A percentile compares a stretch with the other conserved stretches of the same genome.
These are phyloP conservation scores for Dasypogon diadema DNA, from an alignment of 2,888 invertebrate species.

Conservation along the genomic window DNA sequence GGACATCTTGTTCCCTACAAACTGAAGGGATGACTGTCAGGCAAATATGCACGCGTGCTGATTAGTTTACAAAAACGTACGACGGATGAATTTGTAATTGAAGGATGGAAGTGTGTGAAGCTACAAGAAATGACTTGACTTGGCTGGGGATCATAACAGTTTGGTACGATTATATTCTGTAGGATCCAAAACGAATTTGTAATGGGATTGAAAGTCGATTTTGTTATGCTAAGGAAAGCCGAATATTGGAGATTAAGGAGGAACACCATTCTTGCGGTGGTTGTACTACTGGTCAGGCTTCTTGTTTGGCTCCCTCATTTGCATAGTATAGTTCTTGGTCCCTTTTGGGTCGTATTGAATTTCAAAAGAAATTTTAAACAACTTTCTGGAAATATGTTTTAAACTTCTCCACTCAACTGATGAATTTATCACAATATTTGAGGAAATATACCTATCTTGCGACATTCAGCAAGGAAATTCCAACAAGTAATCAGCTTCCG, in stretches of 20 bases:
- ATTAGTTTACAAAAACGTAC: slow-evolving; percentile 55
- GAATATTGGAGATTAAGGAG: background rate
- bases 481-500: too few species aligned
- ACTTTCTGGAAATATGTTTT: background rate
- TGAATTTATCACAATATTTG: too few species aligned
- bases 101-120: slow-evolving; percentile 44
- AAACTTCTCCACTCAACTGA: background rate
- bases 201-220: slow-evolving; percentile 55
- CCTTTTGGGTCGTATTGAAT: slow-evolving; percentile 43
- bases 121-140: background rate
- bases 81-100: slow-evolving; percentile 56
- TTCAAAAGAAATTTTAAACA: slow-evolving; percentile 22
- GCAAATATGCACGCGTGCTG: slow-evolving; percentile 56
- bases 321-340: slow-evolving; percentile 48
- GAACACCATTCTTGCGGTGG: slow-evolving; percentile 43
- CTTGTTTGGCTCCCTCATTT: slow-evolving; percentile 51
- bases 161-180: slow-evolving; percentile 46
- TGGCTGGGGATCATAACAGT: slow-evolving; percentile 34
- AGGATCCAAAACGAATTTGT: slow-evolving; percentile 53
- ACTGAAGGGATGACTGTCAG: slow-evolving; percentile 54
- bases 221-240: slow-evolving; percentile 50
- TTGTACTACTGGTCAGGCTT: slow-evolving; percentile 26
- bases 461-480: too few species aligned
- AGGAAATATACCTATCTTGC: too few species aligned
- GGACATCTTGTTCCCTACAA: slow-evolving; percentile 47